Base-by-base conservation (phyloP, 1,140 invertebrate genomes). In the Caerostris darwini region DNA sequence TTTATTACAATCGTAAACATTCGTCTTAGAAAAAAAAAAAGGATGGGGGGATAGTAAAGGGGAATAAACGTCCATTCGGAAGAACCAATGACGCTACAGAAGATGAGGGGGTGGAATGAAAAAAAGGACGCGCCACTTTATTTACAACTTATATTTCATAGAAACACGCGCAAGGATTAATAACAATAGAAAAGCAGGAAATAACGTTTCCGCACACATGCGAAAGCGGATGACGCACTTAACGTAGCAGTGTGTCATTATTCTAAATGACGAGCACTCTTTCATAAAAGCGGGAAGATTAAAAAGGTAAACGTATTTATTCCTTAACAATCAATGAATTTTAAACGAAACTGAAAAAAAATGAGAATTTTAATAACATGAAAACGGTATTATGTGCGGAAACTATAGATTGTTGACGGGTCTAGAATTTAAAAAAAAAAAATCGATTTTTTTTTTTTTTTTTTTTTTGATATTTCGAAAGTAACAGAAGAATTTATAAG, bases 91-190 rank as follows among this genome's bases (percentile, higher is more conserved):
- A 53, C 34, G 69, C 5, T 8, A 71, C n/a, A 50, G 19, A n/a
- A 8, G 12, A 0, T 8, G 5, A 71, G 34, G 34, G 14, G 69
- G 50, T 4, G 61, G 61, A 3, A 77, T 3, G 7, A 77, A 77
- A 81, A 81, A 34, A 81, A 53, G 71, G 8, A 5, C 82, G 61
- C 71, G 50, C 8, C 71, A 77, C 50, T 77, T 83, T 83, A 83
- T 83, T 83, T 83, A 57, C 53, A 57, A 34, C 54, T 12, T 7
- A 77, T 56, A n/a, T 83, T 83, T 83, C 82, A 57, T 57, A 83
- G 82, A 83, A 83, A 54, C 8, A 12, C 82, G 17, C 5, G 53
- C 82, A 83, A 83, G 82, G 82, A n/a, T 54, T 83, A 14, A 10
- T 57, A 12, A 83, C 19, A 83, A 19, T n/a, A 4, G 53, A 7